phyloP scores from a whole-genome alignment of 2,888 invertebrate genomes.

The Mantis religiosa region DNA sequence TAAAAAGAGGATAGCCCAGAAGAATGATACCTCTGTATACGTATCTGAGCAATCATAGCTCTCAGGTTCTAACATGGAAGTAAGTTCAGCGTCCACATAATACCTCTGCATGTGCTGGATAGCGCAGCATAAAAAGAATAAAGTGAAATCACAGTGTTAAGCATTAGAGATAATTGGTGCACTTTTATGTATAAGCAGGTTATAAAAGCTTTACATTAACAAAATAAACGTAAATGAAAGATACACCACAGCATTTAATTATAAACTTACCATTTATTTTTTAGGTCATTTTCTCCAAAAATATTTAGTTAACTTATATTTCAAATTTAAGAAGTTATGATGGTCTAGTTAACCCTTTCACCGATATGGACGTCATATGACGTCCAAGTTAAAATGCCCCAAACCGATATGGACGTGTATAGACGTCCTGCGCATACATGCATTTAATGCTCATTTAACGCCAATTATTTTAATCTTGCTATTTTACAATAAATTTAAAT shows the following conservation, averaged over 20 bases:
- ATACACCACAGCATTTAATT: neutral
- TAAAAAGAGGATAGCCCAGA: neutral
- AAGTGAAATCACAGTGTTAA: neutral
- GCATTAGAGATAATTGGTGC: neutral
- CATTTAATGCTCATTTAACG: too few species aligned
- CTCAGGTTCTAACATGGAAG: slow-evolving; percentile 64
- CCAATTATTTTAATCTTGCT: too few species aligned
- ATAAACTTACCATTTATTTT: too few species aligned
- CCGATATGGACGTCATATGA: too few species aligned
- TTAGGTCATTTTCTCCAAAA: too few species aligned
- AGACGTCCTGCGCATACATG: too few species aligned
- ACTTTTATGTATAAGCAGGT: neutral
- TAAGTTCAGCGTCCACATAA: slow-evolving; percentile 78
- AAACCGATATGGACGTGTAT: too few species aligned
- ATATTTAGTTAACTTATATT: too few species aligned
- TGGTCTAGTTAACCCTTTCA: too few species aligned
- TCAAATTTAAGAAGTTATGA: too few species aligned
- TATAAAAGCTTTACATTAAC: neutral
- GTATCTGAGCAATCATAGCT: slow-evolving; percentile 40
- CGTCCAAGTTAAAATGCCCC: too few species aligned
- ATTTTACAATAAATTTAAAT: too few species aligned
- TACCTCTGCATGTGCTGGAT: slow-evolving; percentile 71
- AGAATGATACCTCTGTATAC: slow-evolving; percentile 33
- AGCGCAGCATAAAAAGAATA: slow-evolving; percentile 12
- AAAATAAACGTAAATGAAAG: neutral